phyloP scores from a whole-genome alignment of 92 coral and sea anemone species.

The Pocillopora meandrina region DNA sequence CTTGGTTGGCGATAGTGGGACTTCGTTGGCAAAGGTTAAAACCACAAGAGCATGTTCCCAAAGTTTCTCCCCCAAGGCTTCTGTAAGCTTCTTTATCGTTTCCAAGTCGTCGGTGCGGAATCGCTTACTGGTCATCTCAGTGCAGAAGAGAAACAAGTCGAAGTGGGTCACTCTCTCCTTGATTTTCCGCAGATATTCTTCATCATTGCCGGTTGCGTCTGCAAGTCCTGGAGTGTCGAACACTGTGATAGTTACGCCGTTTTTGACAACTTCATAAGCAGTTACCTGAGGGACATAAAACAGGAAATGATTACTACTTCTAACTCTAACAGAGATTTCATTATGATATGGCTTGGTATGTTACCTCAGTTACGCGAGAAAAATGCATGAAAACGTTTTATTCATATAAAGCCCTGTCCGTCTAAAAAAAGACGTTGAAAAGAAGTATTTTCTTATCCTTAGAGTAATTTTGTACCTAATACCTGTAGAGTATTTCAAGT shows the following conservation, averaged over 20 bases:
- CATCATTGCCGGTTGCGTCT: slow-evolving; percentile 27
- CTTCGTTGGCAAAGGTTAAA: slow-evolving; percentile 46
- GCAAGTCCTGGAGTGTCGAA: slow-evolving; percentile 57
- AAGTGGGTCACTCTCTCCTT: not conserved
- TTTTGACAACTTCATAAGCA: not conserved
- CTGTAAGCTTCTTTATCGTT: slow-evolving; percentile 21
- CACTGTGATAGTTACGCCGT: slow-evolving; percentile 17
- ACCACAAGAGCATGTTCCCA: slow-evolving; percentile 42
- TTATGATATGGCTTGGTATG: too few species aligned
- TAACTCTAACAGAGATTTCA: too few species aligned
- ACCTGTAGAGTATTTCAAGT: not conserved
- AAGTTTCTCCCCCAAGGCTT: not conserved
- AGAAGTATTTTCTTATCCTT: too few species aligned
- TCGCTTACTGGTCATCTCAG: slow-evolving; percentile 24
- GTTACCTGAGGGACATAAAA: not conserved
- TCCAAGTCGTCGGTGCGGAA: slow-evolving; percentile 28
- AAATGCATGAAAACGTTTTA: too few species aligned
- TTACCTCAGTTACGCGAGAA: too few species aligned
- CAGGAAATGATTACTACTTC: too few species aligned
- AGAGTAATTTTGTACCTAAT: not conserved
- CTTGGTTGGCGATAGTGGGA: not conserved
- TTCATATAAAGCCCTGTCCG: too few species aligned
- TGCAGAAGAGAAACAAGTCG: slow-evolving; percentile 43
- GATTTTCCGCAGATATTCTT: slow-evolving; percentile 20
- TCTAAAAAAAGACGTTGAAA: too few species aligned